phyloP scores from a whole-genome alignment of 2,113 vertebrate species.

The Loxodonta africana region DNA sequence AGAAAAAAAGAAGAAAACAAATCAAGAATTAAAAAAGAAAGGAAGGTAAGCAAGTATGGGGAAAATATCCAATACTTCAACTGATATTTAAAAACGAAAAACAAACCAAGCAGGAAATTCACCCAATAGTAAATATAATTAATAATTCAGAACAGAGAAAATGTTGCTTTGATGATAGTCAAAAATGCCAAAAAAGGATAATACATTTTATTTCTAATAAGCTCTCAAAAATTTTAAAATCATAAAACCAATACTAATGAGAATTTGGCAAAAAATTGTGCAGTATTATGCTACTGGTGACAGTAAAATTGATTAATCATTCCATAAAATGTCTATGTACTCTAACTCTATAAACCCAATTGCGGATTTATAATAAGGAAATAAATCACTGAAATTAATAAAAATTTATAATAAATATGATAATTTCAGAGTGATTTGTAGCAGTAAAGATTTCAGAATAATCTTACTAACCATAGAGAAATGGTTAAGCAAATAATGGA shows the following conservation, averaged over 20 bases:
- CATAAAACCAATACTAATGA: not conserved
- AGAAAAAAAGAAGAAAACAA: not conserved
- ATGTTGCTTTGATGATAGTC: not conserved
- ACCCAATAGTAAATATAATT: not conserved
- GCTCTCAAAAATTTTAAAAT: not conserved
- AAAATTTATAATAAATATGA: not conserved
- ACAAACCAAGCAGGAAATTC: not conserved
- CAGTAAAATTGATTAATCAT: not conserved
- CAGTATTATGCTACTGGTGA: not conserved
- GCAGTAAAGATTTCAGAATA: not conserved
- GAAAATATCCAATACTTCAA: not conserved
- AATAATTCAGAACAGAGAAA: not conserved
- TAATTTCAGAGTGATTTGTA: not conserved
- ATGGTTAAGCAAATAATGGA: not conserved
- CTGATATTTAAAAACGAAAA: not conserved
- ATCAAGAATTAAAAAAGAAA: not conserved
- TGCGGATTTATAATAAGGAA: not conserved
- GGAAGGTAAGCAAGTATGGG: not conserved
- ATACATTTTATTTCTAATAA: not conserved
- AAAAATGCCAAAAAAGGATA: not conserved
- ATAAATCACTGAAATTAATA: not conserved
- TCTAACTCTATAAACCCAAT: not conserved
- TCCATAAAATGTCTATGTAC: not conserved
- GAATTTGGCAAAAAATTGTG: not conserved
- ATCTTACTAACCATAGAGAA: not conserved